A percentile compares a stretch with the other conserved stretches of the same genome.
phyloP scores from a whole-genome alignment of 2,888 invertebrate species.

The Eilema sororculum region DNA sequence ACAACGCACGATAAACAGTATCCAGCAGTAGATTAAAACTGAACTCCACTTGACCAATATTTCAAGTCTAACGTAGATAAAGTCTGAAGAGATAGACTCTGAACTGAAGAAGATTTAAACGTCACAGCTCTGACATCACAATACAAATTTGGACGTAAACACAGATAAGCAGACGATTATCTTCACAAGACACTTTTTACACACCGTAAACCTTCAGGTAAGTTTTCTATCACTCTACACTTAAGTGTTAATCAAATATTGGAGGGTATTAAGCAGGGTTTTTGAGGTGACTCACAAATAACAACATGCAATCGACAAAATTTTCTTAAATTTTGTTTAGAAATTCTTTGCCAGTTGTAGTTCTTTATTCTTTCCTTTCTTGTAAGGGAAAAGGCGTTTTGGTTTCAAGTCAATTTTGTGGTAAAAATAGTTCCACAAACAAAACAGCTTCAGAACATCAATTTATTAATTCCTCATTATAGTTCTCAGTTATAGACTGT shows the following conservation, averaged over 20 bases:
- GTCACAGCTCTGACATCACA: slow-evolving; percentile 48
- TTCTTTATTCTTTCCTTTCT: background rate
- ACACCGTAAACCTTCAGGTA: slow-evolving; percentile 37
- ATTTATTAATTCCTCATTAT: background rate
- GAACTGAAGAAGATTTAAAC: slow-evolving; percentile 29
- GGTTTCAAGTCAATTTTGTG: background rate
- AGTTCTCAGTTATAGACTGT: slow-evolving; percentile 20
- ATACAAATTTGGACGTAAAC: slow-evolving; percentile 42
- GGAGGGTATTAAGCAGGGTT: background rate
- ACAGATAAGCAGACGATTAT: slow-evolving; percentile 47
- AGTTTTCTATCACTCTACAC: slow-evolving; percentile 41
- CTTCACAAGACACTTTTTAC: slow-evolving; percentile 34
- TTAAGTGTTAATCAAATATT: slow-evolving; percentile 20
- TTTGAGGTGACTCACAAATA: background rate
- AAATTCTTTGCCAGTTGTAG: background rate
- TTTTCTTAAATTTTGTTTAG: background rate
- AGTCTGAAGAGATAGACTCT: slow-evolving; percentile 14
- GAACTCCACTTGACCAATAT: slow-evolving; percentile 24
- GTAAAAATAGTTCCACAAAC: background rate
- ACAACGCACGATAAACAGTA: background rate
- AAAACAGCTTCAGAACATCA: background rate
- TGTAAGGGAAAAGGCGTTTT: background rate
- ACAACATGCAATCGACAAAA: background rate
- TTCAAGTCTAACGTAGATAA: slow-evolving; percentile 19
- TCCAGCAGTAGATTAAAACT: slow-evolving; percentile 10